These are phyloP conservation scores for Drosophila pachea DNA, from an alignment of 1,140 invertebrate species.

Conservation along the genomic window DNA sequence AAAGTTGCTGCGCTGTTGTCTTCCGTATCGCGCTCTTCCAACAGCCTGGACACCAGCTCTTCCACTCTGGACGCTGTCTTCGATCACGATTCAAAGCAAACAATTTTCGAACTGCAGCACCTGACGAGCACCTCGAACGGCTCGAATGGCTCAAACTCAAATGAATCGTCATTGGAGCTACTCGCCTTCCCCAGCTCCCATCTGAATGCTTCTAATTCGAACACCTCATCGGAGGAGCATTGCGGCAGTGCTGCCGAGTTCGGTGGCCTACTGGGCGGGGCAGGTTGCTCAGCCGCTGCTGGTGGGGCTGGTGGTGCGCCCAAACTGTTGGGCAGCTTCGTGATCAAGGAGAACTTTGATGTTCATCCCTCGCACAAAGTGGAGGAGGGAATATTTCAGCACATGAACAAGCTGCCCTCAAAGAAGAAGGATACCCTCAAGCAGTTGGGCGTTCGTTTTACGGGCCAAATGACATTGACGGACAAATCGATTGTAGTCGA, in stretches of 20 bases:
- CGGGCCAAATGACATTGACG: conserved; percentile 77
- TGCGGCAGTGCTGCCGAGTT: conserved; percentile 67
- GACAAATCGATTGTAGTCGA: conserved; percentile 79
- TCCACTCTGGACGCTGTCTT: conserved; percentile 69
- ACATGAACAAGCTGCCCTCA: conserved; percentile 76
- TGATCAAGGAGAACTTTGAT: conserved; percentile 77
- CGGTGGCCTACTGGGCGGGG: conserved; percentile 59
- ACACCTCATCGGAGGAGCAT: conserved; percentile 75
- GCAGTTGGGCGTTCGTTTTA: conserved; percentile 74
- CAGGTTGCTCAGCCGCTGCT: conserved; percentile 49
- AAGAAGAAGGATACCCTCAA: conserved; percentile 78
- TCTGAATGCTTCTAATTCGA: conserved; percentile 76
- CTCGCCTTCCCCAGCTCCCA: conserved; percentile 73
- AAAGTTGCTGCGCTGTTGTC: conserved; percentile 72
- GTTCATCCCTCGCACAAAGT: conserved; percentile 78
- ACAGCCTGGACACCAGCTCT: conserved; percentile 55
- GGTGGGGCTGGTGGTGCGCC: conserved; percentile 43
- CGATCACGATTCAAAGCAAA: conserved; percentile 77
- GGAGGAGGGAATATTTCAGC: conserved; percentile 78
- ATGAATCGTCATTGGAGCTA: conserved; percentile 71
- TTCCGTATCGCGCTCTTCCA: conserved; percentile 74
- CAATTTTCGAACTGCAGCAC: conserved; percentile 74
- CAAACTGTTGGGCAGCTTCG: conserved; percentile 68
- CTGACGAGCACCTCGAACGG: conserved; percentile 50
- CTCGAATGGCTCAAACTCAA: conserved; percentile 72